Base-by-base conservation (phyloP, 2,888 invertebrate genomes). In the Sphaeridia pumilis region DNA sequence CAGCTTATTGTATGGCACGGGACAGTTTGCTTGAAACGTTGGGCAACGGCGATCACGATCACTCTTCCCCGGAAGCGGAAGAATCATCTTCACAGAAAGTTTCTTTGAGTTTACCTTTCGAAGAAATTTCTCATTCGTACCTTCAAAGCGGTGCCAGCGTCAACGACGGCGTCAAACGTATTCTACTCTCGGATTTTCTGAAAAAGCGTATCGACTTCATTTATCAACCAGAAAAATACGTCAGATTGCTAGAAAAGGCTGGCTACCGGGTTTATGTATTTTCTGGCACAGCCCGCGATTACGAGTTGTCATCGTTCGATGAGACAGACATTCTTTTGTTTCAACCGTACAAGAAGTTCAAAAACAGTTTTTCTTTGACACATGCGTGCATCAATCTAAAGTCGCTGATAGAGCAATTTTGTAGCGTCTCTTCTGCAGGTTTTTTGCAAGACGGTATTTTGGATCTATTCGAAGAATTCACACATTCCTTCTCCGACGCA, bases 131-230 rank as follows among this genome's bases (percentile, higher is more conserved):
- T 2, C 20, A 56, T 10, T 38, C 53, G 28, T 61, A 51, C 31
- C 14, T 34, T 1, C 12, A 31, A 25, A 20, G 26, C 7, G 22
- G 26, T 31, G 5, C 38, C 5, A 49, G 48, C 10, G 36, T 41
- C 22, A 59, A 60, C 4, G n/a, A 43, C 14, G 47, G 34, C n/a
- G 43, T 49, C 17, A 3, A 17, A 14, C 36, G 48, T 10, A n/a
- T 44, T 3, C 36, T 62, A 2, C 31, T 21, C 22, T 24, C 20
- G 4, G 31, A 54, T 21, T 64, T 64, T 52, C 7, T 22, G 2
- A 49, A 50, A 12, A 46, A 27, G 4, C 49, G 64, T 2, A 56
- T 64, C 7, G 64, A 64, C 45, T 64, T 54, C 42, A 55, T 64
- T 24, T 47, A 44, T 20, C 50, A 62, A 34, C 64, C 64, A 1